A percentile compares a stretch with the other conserved stretches of the same genome.
phyloP scores from a whole-genome alignment of 2,113 vertebrate genomes.

The Mola mola region DNA sequence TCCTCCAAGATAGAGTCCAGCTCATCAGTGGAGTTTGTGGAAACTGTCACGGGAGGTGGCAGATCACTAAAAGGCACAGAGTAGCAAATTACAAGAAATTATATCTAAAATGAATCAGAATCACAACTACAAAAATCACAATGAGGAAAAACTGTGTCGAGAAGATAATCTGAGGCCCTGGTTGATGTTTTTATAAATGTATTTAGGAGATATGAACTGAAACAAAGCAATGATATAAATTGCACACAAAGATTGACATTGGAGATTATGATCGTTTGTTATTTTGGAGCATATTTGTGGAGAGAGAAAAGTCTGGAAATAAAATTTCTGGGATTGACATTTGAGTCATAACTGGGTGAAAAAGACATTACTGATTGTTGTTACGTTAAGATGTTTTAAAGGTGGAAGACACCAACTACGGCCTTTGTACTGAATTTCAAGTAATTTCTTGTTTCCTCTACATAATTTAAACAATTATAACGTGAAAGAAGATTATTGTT shows the following conservation, averaged over 20 bases:
- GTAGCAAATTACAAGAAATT: background rate
- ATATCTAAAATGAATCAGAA: background rate
- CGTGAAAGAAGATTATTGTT: background rate
- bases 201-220: too few relatives aligned
- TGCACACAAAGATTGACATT: too few relatives aligned
- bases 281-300: too few relatives aligned
- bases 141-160: too few relatives aligned
- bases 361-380: background rate
- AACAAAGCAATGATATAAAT: too few relatives aligned
- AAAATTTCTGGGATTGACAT: background rate
- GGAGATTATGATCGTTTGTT: too few relatives aligned
- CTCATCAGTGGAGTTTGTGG: slow-evolving; percentile 64
- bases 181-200: too few relatives aligned
- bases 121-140: background rate
- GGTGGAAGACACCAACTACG: background rate
- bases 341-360: too few relatives aligned
- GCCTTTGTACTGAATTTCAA: background rate
- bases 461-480: background rate
- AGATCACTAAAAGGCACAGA: slow-evolving; percentile 57
- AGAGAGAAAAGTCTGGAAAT: background rate
- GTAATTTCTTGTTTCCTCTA: background rate
- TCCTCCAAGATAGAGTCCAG: slow-evolving; percentile 78
- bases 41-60: slow-evolving; percentile 49
- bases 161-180: background rate
- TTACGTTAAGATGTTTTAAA: background rate